These are phyloP conservation scores for Ceriagrion tenellum DNA, from an alignment of 2,888 invertebrate genomes.

Conservation along the genomic window DNA sequence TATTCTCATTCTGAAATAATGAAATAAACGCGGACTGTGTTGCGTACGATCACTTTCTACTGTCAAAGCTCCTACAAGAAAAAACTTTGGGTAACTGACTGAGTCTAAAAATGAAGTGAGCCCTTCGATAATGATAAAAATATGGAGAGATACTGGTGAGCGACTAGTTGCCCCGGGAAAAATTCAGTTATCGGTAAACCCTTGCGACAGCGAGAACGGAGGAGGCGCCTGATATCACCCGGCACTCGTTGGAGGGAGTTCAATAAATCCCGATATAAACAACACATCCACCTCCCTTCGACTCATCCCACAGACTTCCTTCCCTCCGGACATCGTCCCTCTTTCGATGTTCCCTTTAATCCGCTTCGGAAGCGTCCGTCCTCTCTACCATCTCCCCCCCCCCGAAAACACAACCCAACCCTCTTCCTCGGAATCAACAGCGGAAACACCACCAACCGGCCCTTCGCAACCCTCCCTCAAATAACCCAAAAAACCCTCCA, in stretches of 20 bases:
- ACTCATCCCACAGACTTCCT: not conserved
- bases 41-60: too few species aligned
- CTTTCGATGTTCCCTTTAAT: not conserved
- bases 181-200: too few species aligned
- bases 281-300: not conserved
- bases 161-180: too few species aligned
- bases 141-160: too few species aligned
- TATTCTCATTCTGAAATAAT: too few species aligned
- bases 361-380: conserved; percentile 1
- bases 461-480: not conserved
- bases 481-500: not conserved
- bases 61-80: too few species aligned
- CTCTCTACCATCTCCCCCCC: not conserved
- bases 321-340: not conserved
- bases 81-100: too few species aligned
- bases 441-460: not conserved
- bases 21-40: too few species aligned
- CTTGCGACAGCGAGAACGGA: too few species aligned
- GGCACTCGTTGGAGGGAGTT: not conserved
- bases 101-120: too few species aligned
- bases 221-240: not conserved
- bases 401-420: not conserved
- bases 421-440: conserved; percentile 34
- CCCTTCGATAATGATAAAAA: too few species aligned
- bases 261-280: not conserved